Percentiles rank a stretch among this genome's conserved stretches.
phyloP scores from a whole-genome alignment of 2,113 vertebrate species.

The Aythya baeri region DNA sequence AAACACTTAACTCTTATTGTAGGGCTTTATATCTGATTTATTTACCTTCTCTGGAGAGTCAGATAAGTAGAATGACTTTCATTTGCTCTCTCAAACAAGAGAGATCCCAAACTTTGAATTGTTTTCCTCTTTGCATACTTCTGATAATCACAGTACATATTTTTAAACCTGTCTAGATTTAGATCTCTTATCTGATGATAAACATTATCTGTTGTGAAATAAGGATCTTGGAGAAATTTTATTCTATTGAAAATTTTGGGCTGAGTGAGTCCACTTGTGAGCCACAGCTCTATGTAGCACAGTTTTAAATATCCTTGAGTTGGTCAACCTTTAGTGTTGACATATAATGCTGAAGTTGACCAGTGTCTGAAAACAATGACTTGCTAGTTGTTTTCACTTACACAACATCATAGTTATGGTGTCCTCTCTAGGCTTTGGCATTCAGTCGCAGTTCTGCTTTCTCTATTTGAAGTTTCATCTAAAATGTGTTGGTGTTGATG shows the following conservation, averaged over 20 bases:
- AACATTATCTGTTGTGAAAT: background rate
- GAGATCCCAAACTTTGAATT: background rate
- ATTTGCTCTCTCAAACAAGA: background rate
- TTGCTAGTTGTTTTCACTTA: too few species aligned
- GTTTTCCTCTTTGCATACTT: background rate
- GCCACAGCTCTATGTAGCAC: background rate
- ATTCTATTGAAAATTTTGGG: background rate
- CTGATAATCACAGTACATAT: background rate
- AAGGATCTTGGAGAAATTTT: background rate
- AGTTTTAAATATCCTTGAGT: too few species aligned
- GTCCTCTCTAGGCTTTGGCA: background rate
- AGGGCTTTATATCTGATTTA: slow-evolving; percentile 24
- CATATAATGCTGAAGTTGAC: background rate
- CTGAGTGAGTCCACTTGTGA: background rate
- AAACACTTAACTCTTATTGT: background rate
- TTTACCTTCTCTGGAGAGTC: background rate
- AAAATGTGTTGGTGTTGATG: background rate
- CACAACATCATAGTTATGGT: background rate
- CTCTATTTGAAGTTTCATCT: background rate
- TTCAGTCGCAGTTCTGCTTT: background rate
- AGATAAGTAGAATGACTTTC: background rate
- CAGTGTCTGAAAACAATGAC: too few species aligned
- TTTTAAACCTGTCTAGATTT: background rate
- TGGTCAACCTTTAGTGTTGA: rapidly evolving
- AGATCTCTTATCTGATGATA: background rate